phyloP scores from a whole-genome alignment of 1,140 invertebrate species.

The Drosophila miranda region DNA sequence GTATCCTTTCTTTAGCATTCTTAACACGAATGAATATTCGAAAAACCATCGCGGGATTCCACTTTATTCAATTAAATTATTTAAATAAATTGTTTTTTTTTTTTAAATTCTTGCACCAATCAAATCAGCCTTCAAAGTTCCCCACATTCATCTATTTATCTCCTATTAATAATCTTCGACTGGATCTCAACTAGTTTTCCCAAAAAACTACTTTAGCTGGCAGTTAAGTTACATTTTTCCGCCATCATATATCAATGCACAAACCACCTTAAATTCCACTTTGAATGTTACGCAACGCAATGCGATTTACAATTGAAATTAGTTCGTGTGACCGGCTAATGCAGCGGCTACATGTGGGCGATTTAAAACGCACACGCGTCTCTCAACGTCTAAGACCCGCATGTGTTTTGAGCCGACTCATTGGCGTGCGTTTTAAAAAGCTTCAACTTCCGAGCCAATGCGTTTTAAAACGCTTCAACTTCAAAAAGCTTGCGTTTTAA shows the following conservation, averaged over 20 bases:
- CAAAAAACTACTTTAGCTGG: conserved; percentile 22
- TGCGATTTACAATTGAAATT: conserved; percentile 54
- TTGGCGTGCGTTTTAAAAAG: no score
- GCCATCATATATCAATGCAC: conserved; percentile 21
- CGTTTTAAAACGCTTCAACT: no score
- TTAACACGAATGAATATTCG: no score
- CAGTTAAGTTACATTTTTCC: conserved; percentile 13
- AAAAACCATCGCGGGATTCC: no score
- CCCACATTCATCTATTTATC: no score
- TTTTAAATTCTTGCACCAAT: no score
- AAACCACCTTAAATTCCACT: conserved; percentile 32
- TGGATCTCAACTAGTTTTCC: conserved; percentile 34
- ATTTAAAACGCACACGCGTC: conserved; percentile 19
- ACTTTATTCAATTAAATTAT: no score
- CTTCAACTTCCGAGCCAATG: no score
- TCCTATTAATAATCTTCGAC: conserved; percentile 9
- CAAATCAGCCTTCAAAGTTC: no score
- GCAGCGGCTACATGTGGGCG: conserved; percentile 34
- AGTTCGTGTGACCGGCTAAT: conserved; percentile 39
- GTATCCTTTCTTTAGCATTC: no score
- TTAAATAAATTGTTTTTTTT: no score
- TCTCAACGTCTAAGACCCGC: conserved; percentile 16
- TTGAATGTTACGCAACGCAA: conserved; percentile 43
- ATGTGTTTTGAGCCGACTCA: conserved; percentile 26
- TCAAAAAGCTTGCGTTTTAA: no score